Conservation (phyloP, 2,113 vertebrate genomes). For the Phyllostomus hastatus region DNA sequence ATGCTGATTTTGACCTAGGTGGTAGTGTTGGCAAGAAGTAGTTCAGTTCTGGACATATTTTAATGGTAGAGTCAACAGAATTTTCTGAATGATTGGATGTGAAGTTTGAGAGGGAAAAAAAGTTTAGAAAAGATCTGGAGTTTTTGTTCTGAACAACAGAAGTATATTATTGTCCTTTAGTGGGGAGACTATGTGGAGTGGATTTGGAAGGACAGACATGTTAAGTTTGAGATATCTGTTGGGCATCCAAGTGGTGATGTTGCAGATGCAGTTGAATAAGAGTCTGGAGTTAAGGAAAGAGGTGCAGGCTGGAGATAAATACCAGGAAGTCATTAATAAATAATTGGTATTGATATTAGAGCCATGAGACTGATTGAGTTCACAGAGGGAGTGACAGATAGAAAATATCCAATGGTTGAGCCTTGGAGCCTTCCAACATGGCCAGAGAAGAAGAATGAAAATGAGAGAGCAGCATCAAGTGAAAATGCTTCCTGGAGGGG, state of each 20-base stretch:
- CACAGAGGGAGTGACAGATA: neutral
- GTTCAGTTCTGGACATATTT: neutral
- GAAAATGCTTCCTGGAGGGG: neutral
- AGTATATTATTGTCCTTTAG: neutral
- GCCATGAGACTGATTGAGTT: neutral
- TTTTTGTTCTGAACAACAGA: neutral
- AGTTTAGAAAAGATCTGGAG: neutral
- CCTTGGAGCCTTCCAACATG: neutral
- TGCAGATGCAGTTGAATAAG: neutral
- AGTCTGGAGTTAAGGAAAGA: neutral
- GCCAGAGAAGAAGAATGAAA: neutral
- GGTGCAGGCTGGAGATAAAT: neutral
- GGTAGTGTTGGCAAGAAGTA: neutral
- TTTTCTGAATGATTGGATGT: neutral
- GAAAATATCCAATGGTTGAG: neutral
- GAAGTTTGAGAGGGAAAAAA: neutral
- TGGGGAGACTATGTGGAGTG: neutral
- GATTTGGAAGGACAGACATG: neutral
- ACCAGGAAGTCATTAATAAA: neutral
- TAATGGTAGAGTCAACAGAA: neutral
- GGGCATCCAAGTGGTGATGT: neutral
- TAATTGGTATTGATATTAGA: neutral
- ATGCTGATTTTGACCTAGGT: neutral
- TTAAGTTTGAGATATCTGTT: neutral
- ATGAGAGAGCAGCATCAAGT: neutral